Evolutionary conservation across 2,888 invertebrate genomes (phyloP).

Genomic region (Tiliacea citrago): DNA sequence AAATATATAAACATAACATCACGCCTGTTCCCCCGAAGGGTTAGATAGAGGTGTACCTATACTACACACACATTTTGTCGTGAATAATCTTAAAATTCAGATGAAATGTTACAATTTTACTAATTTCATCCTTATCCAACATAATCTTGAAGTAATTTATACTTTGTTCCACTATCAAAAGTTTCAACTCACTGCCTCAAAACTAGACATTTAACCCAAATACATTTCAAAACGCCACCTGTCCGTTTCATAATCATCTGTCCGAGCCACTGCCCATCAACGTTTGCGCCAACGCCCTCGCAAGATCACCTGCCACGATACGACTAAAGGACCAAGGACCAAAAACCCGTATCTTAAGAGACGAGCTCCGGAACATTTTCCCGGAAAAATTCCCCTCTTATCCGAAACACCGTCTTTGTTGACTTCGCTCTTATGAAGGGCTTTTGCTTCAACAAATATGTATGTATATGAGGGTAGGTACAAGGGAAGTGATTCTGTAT

Average conservation of each 20-base stretch:
- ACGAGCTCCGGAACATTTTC: slow-evolving; percentile 30
- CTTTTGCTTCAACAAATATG: slow-evolving; percentile 34
- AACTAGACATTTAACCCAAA: slow-evolving; percentile 12
- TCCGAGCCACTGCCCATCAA: slow-evolving; percentile 34
- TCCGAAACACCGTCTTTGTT: slow-evolving; percentile 50
- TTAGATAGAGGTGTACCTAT: no score
- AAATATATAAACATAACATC: not conserved
- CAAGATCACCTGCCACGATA: slow-evolving; percentile 56
- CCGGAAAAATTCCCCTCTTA: slow-evolving; percentile 47
- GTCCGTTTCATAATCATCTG: slow-evolving; percentile 11
- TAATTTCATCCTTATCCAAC: not conserved
- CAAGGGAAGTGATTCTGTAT: slow-evolving; percentile 45
- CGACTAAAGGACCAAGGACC: slow-evolving; percentile 26
- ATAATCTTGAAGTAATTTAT: not conserved
- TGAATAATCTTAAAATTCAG: not conserved
- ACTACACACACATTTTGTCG: not conserved
- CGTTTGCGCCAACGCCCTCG: slow-evolving; percentile 47
- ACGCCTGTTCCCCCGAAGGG: not conserved
- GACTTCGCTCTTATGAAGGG: slow-evolving; percentile 49
- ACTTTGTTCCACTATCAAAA: not conserved
- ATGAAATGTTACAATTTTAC: not conserved
- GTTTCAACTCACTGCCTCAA: not conserved
- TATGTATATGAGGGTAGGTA: slow-evolving; percentile 40
- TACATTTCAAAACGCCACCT: slow-evolving; percentile 41
- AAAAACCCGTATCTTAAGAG: slow-evolving; percentile 30